Conservation (phyloP, 2,888 invertebrate species). For the Andricus quercusramuli region DNA sequence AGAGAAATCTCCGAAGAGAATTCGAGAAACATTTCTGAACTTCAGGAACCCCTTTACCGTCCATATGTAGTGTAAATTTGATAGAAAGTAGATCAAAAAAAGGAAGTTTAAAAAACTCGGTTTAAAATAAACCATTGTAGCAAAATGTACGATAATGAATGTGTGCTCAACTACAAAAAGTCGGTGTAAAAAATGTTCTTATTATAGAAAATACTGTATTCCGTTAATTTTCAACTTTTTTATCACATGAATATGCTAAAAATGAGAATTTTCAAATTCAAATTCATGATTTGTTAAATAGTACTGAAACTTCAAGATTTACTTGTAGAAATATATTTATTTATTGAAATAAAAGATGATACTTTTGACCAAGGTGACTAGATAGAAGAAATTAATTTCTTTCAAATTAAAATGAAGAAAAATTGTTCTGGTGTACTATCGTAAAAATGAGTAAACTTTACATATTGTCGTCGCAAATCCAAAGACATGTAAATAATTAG, state of each 20-base stretch:
- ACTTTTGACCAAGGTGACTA: neutral
- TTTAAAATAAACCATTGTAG: constrained; percentile 30
- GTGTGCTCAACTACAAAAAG: constrained; percentile 35
- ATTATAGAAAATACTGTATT: constrained; percentile 5
- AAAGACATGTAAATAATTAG: constrained; percentile 37
- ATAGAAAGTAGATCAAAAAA: neutral
- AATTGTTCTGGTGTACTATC: neutral
- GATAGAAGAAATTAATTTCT: constrained; percentile 1
- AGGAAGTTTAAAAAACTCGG: constrained; percentile 33
- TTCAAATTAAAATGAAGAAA: neutral
- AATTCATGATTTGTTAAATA: neutral
- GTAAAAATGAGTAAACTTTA: neutral
- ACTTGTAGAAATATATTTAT: neutral
- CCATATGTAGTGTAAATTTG: constrained; percentile 75
- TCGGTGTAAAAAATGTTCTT: constrained; percentile 30
- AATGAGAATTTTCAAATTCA: neutral
- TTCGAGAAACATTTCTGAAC: constrained; percentile 67
- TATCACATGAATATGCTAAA: neutral
- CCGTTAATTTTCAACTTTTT: neutral
- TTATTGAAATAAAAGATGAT: neutral
- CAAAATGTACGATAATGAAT: constrained; percentile 41
- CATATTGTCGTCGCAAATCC: constrained; percentile 20
- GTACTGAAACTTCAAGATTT: neutral
- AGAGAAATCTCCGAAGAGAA: constrained; percentile 68
- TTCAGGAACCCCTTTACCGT: constrained; percentile 76